These are phyloP conservation scores for Colaptes auratus DNA, from an alignment of 2,113 vertebrate species.

Conservation along the genomic window DNA sequence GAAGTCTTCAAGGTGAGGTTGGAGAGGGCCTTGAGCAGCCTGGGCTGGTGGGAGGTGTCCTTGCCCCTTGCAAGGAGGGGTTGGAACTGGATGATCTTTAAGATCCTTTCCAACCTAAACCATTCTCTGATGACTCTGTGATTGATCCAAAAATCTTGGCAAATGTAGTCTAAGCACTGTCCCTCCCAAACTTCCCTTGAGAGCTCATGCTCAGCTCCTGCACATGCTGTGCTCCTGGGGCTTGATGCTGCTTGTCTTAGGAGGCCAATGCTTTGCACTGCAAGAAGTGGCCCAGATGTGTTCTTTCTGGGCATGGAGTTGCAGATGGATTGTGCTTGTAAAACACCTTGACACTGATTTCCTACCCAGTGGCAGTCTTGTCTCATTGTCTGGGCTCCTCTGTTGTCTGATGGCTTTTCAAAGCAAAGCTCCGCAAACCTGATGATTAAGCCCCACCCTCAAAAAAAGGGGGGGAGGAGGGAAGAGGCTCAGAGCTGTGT, in stretches of 20 bases:
- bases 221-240: background rate
- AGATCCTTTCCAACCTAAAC: no score
- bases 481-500: background rate
- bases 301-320: background rate
- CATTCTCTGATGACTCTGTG: no score
- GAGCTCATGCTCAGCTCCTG: background rate
- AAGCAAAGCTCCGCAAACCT: conserved; percentile 22
- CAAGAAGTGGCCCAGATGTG: background rate
- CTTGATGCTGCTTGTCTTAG: background rate
- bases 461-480: background rate
- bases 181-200: background rate
- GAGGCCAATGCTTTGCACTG: background rate
- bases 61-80: no score
- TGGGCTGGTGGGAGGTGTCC: no score
- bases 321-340: background rate
- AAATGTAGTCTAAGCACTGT: background rate
- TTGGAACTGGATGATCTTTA: no score
- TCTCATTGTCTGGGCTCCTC: conserved; percentile 29
- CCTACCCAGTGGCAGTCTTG: conserved; percentile 25
- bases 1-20: no score
- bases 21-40: no score
- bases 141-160: background rate
- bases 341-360: conserved; percentile 35
- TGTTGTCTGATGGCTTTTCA: conserved; percentile 43
- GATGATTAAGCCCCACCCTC: conserved; percentile 2